Conservation (phyloP, 2,888 invertebrate species). For the Ceramica pisi region DNA sequence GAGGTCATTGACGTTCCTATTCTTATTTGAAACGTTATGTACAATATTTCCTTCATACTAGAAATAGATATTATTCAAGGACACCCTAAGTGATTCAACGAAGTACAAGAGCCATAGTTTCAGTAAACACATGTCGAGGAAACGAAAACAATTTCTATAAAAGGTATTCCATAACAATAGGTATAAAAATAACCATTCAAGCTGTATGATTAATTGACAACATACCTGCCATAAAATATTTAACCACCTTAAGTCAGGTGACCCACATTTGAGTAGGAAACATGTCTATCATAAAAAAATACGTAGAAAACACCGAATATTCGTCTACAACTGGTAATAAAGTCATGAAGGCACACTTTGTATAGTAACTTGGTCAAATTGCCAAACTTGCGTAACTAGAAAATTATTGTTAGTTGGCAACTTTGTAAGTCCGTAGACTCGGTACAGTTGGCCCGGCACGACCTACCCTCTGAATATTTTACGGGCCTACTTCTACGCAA, state of each 20-base stretch:
- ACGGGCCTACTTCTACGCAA: constrained; percentile 35
- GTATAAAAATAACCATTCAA: constrained; percentile 23
- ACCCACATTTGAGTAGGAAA: constrained; percentile 63
- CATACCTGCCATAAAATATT: constrained; percentile 18
- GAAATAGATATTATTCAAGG: neutral
- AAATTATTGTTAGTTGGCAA: constrained; percentile 45
- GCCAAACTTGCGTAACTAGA: constrained; percentile 48
- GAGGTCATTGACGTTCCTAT: no score
- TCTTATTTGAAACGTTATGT: no score
- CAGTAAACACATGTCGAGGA: constrained; percentile 11
- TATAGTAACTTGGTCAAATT: constrained; percentile 43
- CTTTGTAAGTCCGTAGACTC: constrained; percentile 38
- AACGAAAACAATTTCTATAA: constrained; percentile 23
- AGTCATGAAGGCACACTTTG: constrained; percentile 35
- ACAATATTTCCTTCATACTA: neutral
- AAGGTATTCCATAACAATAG: constrained; percentile 17
- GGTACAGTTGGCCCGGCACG: constrained; percentile 38
- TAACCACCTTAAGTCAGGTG: constrained; percentile 54
- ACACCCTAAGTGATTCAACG: neutral
- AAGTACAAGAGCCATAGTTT: neutral
- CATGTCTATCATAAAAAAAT: constrained; percentile 71
- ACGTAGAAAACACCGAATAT: constrained; percentile 49
- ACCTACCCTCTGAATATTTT: constrained; percentile 56
- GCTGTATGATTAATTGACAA: constrained; percentile 52
- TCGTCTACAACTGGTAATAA: constrained; percentile 32